Conservation (phyloP, 1,140 invertebrate genomes). For the Pseudomyrmex concolor region DNA sequence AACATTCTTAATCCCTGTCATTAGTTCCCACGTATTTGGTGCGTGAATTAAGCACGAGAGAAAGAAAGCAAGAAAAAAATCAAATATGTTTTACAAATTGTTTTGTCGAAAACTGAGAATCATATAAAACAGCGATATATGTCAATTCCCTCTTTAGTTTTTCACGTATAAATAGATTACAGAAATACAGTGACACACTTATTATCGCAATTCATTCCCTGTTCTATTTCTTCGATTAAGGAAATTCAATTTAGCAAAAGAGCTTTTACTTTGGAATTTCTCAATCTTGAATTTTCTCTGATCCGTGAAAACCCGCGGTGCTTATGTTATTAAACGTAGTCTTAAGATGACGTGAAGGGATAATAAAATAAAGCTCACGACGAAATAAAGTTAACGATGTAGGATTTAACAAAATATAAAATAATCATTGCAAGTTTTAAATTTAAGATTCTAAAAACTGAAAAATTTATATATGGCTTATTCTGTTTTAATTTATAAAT, state of each 20-base stretch:
- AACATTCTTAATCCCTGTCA: conserved; percentile 52
- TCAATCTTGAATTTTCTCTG: background rate
- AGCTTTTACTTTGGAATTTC: conserved; percentile 4
- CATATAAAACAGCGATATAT: background rate
- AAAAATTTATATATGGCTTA: no score
- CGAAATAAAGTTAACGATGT: conserved; percentile 2
- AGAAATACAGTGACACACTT: background rate
- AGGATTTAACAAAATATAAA: background rate
- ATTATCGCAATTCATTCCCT: background rate
- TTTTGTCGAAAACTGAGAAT: background rate
- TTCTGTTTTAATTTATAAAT: no score
- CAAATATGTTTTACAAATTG: conserved; percentile 19
- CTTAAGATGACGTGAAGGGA: background rate
- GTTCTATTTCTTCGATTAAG: background rate
- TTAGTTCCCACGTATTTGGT: background rate
- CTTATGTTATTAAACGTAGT: conserved; percentile 16
- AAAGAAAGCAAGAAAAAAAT: background rate
- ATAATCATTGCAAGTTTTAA: background rate
- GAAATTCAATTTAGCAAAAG: conserved; percentile 9
- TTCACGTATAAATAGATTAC: background rate
- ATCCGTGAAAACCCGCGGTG: background rate
- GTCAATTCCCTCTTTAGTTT: background rate
- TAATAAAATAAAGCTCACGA: conserved; percentile 11
- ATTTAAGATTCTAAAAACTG: background rate
- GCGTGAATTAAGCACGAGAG: background rate